phyloP scores from a whole-genome alignment of 2,113 vertebrate genomes.

The Otolemur garnettii region DNA sequence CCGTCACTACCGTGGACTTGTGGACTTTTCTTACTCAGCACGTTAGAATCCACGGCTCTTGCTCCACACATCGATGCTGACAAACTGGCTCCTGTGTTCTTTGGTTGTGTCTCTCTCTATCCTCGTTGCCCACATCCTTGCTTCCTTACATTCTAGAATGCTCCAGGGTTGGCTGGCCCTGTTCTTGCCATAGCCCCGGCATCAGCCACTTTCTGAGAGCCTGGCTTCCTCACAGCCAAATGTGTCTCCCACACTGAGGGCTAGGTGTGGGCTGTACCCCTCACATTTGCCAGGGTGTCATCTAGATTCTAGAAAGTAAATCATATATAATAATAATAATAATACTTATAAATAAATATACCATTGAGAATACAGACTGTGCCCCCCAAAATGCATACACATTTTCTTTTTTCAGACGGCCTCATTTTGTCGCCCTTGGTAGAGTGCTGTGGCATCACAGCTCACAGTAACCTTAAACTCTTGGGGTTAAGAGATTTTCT shows the following conservation, averaged over 20 bases:
- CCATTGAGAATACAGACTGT: not conserved
- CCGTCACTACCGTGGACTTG: not conserved
- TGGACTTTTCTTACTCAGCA: not conserved
- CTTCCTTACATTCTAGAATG: not conserved
- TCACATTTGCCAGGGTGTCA: not conserved
- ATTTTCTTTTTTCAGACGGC: too few relatives aligned
- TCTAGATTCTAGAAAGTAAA: not conserved
- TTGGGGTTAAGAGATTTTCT: too few relatives aligned
- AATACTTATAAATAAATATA: not conserved
- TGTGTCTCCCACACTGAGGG: not conserved
- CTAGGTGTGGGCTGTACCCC: not conserved
- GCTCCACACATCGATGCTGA: not conserved
- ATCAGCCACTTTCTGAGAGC: not conserved
- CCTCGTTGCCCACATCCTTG: not conserved
- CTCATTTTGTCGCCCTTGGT: too few relatives aligned
- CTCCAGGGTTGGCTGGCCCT: too few relatives aligned
- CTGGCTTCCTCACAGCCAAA: too few relatives aligned
- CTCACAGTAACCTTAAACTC: too few relatives aligned
- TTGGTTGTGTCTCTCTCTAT: fast-evolving
- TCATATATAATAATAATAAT: not conserved
- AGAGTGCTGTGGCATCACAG: too few relatives aligned
- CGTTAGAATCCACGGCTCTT: not conserved
- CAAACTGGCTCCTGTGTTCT: not conserved
- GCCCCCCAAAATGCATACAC: too few relatives aligned
- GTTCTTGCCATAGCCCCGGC: not conserved